A percentile compares a stretch with the other conserved stretches of the same genome.
These are phyloP conservation scores for Propithecus deckenii DNA, from an alignment of 2,797 vertebrate species.

Conservation along the genomic window DNA sequence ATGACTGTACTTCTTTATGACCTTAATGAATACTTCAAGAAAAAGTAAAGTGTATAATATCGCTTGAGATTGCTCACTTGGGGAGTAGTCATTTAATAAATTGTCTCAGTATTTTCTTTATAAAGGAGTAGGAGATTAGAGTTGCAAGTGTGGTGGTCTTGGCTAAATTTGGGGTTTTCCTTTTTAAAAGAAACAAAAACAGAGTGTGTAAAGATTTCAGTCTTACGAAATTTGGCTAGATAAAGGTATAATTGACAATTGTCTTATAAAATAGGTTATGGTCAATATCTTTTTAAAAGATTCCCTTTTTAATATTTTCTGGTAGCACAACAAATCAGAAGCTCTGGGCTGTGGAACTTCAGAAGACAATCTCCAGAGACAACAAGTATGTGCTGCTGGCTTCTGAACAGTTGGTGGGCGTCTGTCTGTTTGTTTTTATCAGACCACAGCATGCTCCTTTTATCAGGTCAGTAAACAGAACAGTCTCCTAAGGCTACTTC, in stretches of 20 bases:
- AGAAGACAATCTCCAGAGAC: conserved; percentile 97
- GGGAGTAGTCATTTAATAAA: background rate
- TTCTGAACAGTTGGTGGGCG: conserved; percentile 98
- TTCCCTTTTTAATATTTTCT: conserved; percentile 43
- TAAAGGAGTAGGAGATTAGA: background rate
- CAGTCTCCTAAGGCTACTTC: background rate
- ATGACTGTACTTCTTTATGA: background rate
- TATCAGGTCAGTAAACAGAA: conserved; percentile 87
- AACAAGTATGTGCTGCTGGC: conserved; percentile 97
- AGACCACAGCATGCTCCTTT: conserved; percentile 97
- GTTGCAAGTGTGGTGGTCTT: background rate
- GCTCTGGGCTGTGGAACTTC: conserved; percentile 98
- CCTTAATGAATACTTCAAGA: background rate
- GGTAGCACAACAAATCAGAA: conserved; percentile 98
- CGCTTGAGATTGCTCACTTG: background rate
- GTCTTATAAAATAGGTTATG: background rate
- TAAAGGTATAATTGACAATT: background rate
- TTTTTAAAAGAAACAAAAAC: conserved; percentile 26
- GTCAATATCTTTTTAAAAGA: conserved; percentile 5
- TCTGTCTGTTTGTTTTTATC: conserved; percentile 98
- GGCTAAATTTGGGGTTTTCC: background rate
- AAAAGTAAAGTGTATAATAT: background rate
- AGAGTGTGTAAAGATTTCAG: background rate
- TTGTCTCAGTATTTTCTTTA: background rate
- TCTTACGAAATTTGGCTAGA: background rate